A percentile compares a stretch with the other conserved stretches of the same genome.
phyloP scores from a whole-genome alignment of 2,797 vertebrate genomes.

The Crenichthys baileyi region DNA sequence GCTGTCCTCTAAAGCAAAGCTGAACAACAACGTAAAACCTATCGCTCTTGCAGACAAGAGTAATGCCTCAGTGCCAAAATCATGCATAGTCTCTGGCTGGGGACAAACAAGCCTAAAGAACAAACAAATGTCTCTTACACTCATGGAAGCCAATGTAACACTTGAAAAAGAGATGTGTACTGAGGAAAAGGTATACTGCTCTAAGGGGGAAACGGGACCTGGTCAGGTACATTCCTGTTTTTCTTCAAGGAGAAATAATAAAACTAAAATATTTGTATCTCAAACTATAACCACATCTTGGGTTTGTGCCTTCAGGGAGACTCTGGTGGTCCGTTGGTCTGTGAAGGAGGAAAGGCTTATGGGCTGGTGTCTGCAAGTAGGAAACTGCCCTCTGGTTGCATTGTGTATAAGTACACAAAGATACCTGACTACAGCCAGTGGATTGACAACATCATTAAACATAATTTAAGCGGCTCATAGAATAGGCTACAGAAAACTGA shows the following conservation, averaged over 20 bases:
- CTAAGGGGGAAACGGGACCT: conserved; percentile 15
- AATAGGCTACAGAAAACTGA: neutral
- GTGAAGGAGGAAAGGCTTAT: conserved; percentile 55
- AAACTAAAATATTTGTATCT: neutral
- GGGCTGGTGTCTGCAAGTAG: conserved; percentile 64
- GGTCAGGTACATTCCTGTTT: neutral
- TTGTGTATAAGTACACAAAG: conserved; percentile 51
- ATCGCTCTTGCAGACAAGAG: conserved; percentile 21
- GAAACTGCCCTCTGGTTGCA: accelerated
- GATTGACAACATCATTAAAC: conserved; percentile 41
- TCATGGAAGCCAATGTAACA: conserved; percentile 62
- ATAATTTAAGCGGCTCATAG: neutral
- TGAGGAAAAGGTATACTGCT: conserved; percentile 12
- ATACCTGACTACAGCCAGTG: conserved; percentile 59
- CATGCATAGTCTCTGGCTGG: conserved; percentile 61
- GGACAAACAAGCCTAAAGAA: accelerated
- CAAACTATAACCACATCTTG: neutral
- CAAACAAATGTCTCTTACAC: accelerated
- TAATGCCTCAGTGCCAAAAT: neutral
- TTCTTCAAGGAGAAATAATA: neutral
- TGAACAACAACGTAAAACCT: conserved; percentile 13
- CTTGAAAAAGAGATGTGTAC: accelerated
- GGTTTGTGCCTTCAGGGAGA: conserved; percentile 70
- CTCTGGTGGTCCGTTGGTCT: conserved; percentile 80
- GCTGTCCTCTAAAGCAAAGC: conserved; percentile 42